Percentiles rank a stretch among this genome's conserved stretches.
Evolutionary conservation across 2,888 invertebrate genomes (phyloP).

Genomic region (Petrolisthes manimaculis): DNA sequence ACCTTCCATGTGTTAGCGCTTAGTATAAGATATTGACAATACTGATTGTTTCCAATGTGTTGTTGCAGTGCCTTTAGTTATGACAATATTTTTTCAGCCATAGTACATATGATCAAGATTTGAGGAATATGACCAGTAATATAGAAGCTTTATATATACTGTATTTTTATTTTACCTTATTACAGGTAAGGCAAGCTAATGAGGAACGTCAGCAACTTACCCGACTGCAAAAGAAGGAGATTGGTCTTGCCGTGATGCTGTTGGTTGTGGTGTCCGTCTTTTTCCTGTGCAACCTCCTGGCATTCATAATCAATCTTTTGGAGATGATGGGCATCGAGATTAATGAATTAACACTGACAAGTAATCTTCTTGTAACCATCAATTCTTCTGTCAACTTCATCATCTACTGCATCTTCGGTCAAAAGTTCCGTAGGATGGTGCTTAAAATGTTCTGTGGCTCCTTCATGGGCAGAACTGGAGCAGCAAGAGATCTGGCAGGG

Average conservation of each 20-base stretch:
- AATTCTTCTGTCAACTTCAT: constrained; percentile 98
- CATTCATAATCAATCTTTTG: constrained; percentile 86
- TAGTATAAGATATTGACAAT: too few species aligned
- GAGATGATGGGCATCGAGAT: constrained; percentile 75
- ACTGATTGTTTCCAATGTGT: too few species aligned
- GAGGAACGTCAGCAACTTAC: constrained; percentile 90
- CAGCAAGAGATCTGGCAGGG: background rate
- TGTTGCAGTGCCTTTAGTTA: too few species aligned
- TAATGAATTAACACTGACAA: constrained; percentile 78
- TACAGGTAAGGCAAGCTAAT: constrained; percentile 87
- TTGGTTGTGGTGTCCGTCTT: constrained; percentile 94
- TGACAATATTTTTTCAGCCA: too few species aligned
- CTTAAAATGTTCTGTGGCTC: constrained; percentile 69
- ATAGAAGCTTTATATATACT: too few species aligned
- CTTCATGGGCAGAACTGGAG: constrained; percentile 2
- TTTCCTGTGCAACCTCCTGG: constrained; percentile 90
- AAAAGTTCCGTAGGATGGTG: constrained; percentile 93
- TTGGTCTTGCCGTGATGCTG: constrained; percentile 94
- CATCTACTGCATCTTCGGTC: constrained; percentile 97
- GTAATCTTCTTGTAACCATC: constrained; percentile 93
- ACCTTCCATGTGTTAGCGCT: too few species aligned
- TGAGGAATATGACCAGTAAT: too few species aligned
- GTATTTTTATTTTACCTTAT: too few species aligned
- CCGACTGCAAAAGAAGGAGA: constrained; percentile 90
- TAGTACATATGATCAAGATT: too few species aligned